Evolutionary conservation across 2,113 vertebrate species (phyloP).

Genomic region (Myxocyprinus asiaticus): DNA sequence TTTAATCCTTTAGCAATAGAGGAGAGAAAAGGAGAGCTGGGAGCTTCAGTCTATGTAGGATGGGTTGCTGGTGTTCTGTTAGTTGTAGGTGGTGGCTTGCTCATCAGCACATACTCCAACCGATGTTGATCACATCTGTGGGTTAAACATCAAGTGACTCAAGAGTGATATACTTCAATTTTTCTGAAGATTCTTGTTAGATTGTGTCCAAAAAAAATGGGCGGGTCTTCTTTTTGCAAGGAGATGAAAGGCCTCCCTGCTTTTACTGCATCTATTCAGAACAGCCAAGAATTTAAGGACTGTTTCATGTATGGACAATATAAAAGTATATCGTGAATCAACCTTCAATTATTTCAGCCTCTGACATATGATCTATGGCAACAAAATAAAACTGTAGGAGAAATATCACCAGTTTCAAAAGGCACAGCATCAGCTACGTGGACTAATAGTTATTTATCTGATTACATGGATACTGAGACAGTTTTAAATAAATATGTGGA

Average conservation of each 20-base stretch:
- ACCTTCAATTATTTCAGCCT: too few relatives aligned
- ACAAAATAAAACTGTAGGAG: too few relatives aligned
- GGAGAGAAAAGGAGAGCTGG: slow-evolving; percentile 82
- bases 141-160: not conserved
- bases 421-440: too few relatives aligned
- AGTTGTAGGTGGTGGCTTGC: slow-evolving; percentile 80
- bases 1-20: slow-evolving; percentile 80
- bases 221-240: not conserved
- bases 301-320: too few relatives aligned
- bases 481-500: too few relatives aligned
- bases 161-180: not conserved
- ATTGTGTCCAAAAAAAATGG: not conserved
- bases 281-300: too few relatives aligned
- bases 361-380: too few relatives aligned
- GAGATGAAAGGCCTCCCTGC: not conserved
- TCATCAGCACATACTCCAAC: slow-evolving; percentile 73
- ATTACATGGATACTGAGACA: too few relatives aligned
- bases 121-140: slow-evolving; percentile 58
- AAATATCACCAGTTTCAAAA: too few relatives aligned
- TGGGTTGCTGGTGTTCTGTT: slow-evolving; percentile 82
- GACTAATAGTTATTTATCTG: too few relatives aligned
- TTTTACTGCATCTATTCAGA: too few relatives aligned
- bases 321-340: too few relatives aligned
- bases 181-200: not conserved
- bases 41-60: slow-evolving; percentile 86